A percentile compares a stretch with the other conserved stretches of the same genome.
Evolutionary conservation across 2,797 vertebrate species (phyloP).

Genomic region (Taeniopygia guttata): DNA sequence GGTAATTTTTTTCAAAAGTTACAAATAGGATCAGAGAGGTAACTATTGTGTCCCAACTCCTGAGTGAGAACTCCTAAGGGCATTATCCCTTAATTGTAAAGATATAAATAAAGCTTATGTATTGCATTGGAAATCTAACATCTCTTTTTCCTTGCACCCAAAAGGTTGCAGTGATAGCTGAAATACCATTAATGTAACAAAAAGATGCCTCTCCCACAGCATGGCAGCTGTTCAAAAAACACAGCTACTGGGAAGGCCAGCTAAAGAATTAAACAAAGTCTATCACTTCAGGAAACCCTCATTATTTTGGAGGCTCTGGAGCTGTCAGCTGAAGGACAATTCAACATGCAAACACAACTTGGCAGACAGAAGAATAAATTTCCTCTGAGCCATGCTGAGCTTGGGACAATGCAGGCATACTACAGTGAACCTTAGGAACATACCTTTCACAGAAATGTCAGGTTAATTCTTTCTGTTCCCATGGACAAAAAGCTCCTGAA

Average conservation of each 20-base stretch:
- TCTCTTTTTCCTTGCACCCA: not conserved
- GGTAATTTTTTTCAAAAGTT: not conserved
- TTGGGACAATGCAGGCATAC: not conserved
- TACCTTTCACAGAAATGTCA: not conserved
- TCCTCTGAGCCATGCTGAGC: not conserved
- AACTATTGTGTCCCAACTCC: not conserved
- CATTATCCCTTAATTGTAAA: not conserved
- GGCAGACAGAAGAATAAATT: not conserved
- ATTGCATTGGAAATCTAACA: not conserved
- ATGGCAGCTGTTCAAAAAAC: not conserved
- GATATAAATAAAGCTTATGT: not conserved
- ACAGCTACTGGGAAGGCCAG: not conserved
- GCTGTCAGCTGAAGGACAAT: not conserved
- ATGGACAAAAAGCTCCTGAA: not conserved
- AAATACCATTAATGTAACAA: not conserved
- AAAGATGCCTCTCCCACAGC: not conserved
- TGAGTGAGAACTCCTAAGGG: not conserved
- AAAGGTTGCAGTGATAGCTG: not conserved
- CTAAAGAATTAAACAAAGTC: not conserved
- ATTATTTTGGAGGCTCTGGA: not conserved
- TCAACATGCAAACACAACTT: not conserved
- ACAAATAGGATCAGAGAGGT: not conserved
- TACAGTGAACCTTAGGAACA: not conserved
- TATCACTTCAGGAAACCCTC: not conserved
- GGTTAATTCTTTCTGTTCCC: not conserved